Conservation (phyloP, 2,888 invertebrate genomes). For the Nyleta sp. region DNA sequence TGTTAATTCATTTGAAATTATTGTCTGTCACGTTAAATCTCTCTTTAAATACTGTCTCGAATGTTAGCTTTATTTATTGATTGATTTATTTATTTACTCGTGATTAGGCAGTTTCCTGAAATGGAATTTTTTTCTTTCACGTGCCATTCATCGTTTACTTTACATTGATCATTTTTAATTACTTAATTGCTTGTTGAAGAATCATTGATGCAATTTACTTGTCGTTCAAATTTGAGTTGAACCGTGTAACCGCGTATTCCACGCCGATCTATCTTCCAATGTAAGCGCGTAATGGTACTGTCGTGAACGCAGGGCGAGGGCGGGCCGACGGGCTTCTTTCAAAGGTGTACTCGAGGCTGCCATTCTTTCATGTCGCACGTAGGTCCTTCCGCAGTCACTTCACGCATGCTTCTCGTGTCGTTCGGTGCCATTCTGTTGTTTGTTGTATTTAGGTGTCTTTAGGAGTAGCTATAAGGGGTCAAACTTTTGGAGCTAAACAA, state of each 20-base stretch:
- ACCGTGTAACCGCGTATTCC: not conserved
- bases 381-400: slow-evolving; percentile 76
- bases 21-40: too few species aligned
- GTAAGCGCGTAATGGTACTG: slow-evolving; percentile 65
- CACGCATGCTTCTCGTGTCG: slow-evolving; percentile 67
- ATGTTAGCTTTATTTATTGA: too few species aligned
- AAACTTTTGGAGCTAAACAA: slow-evolving; percentile 45
- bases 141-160: too few species aligned
- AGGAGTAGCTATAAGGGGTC: slow-evolving; percentile 35
- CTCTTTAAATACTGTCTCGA: too few species aligned
- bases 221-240: too few species aligned
- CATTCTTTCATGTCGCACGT: slow-evolving; percentile 79
- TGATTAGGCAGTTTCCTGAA: too few species aligned
- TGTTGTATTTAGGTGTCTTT: slow-evolving; percentile 51
- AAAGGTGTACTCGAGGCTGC: slow-evolving; percentile 77
- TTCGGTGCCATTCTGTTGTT: slow-evolving; percentile 61
- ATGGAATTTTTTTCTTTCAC: too few species aligned
- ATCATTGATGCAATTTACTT: too few species aligned
- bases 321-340: slow-evolving; percentile 54
- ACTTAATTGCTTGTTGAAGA: too few species aligned
- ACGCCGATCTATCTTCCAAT: slow-evolving; percentile 2
- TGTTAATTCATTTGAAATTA: too few species aligned
- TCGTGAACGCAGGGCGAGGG: slow-evolving; percentile 75
- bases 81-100: too few species aligned
- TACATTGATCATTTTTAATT: too few species aligned